Conservation (phyloP, 2,113 vertebrate species). For the Coptodon bakossiorum region DNA sequence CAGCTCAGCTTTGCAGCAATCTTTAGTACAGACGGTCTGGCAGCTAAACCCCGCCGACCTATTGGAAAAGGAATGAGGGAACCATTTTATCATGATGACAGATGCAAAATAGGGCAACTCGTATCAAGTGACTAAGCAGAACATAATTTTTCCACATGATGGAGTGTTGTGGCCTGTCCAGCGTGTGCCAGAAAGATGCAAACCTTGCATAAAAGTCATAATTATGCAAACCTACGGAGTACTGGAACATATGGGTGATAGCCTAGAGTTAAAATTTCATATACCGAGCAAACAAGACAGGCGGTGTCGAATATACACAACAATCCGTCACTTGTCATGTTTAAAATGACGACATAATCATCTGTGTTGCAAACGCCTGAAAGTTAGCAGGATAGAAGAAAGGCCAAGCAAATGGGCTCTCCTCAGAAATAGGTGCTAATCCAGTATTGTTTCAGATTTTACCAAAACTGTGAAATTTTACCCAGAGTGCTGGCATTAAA, state of each 20-base stretch:
- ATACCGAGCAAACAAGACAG: not conserved
- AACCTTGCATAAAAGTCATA: not conserved
- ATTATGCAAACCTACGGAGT: slow-evolving; percentile 8
- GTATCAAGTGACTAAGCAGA: slow-evolving; percentile 22
- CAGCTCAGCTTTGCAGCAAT: not conserved
- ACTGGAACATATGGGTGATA: not conserved
- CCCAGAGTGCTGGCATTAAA: not conserved
- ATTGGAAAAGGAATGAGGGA: not conserved
- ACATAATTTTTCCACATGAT: not conserved
- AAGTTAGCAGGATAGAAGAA: not conserved
- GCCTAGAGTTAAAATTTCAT: not conserved
- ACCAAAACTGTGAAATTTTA: not conserved
- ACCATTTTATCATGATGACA: slow-evolving; percentile 6
- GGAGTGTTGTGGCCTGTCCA: not conserved
- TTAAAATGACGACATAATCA: not conserved
- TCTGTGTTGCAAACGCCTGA: not conserved
- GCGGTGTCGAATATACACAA: not conserved
- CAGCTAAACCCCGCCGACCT: not conserved
- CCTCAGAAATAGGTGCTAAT: not conserved
- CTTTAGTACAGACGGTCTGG: not conserved
- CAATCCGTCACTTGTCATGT: not conserved
- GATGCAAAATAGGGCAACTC: slow-evolving; percentile 16
- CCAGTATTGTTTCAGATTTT: not conserved
- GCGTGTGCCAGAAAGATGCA: not conserved
- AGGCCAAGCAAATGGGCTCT: not conserved